These are phyloP conservation scores for Sebastes kiyomatsui DNA, from an alignment of 2,797 vertebrate genomes.

Conservation along the genomic window DNA sequence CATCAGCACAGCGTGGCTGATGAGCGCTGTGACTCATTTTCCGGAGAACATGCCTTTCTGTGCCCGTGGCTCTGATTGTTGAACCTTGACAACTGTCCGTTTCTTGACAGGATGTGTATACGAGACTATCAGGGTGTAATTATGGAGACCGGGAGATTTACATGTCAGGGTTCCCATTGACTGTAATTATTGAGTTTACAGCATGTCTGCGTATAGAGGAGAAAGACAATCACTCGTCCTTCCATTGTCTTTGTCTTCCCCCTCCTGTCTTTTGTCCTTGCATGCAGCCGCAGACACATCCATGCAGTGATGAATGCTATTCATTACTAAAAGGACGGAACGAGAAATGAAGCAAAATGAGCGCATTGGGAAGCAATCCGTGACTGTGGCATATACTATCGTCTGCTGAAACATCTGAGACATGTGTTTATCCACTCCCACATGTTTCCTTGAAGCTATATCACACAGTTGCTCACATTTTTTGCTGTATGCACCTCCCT, in stretches of 20 bases:
- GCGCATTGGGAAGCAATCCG: constrained; percentile 41
- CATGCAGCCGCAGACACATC: constrained; percentile 28
- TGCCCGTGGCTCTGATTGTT: constrained; percentile 13
- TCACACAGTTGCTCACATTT: constrained; percentile 35
- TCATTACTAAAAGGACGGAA: constrained; percentile 61
- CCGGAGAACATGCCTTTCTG: not conserved
- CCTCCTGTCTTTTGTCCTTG: not conserved
- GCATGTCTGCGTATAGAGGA: constrained; percentile 5
- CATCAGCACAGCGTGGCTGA: constrained; percentile 26
- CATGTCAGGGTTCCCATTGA: constrained; percentile 37
- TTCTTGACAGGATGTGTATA: constrained; percentile 17
- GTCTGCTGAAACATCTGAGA: constrained; percentile 45
- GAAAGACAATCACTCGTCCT: constrained; percentile 38
- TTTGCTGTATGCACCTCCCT: constrained; percentile 18
- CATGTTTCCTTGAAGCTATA: constrained; percentile 37
- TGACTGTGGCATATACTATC: constrained; percentile 38
- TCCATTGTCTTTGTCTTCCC: constrained; percentile 33
- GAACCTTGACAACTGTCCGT: constrained; percentile 38
- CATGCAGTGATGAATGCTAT: constrained; percentile 56
- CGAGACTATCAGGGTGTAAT: constrained; percentile 27
- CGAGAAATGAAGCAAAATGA: constrained; percentile 59
- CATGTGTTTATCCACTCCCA: constrained; percentile 64
- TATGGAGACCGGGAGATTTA: constrained; percentile 28
- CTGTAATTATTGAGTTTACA: constrained; percentile 47
- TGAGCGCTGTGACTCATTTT: constrained; percentile 38